Evolutionary conservation across 2,113 vertebrate genomes (phyloP), one percentile per base, ranked within the genome.

Genomic region (Tetraodon nigroviridis): DNA sequence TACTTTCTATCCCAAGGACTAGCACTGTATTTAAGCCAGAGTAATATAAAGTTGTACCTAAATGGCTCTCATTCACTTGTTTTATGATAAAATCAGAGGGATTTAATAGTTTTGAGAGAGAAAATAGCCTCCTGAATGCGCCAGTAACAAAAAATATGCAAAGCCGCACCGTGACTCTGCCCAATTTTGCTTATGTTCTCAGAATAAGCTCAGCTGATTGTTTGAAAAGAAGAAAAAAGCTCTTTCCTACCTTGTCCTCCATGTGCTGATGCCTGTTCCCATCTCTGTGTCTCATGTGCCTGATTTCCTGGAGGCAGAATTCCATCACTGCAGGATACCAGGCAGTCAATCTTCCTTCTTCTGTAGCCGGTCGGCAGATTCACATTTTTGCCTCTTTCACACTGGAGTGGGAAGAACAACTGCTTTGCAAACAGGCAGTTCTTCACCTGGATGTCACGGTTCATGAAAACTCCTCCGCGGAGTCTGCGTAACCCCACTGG

Each of bases 361-460:
- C 17, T 52, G 45, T 67, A 55, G 76, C 60, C 58, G 58, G 32
- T 68, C 64, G 51, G 61, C 64, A n/a, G 55, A 69, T 70, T 66
- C 51, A 51, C 52, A 66, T 69, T 57, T 69, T 27, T 69, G 66
- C 67, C 50, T 73, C 59, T 27, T n/a, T 55, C 58, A 66, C 67
- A 40, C 67, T 57, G 68, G 70, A 83, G 82, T 81, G 53, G 82
- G 81, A 82, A 79, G 83, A 80, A 74, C 76, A 76, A 67, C 64
- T 68, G 68, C 75, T 85, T 81, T 85, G 73, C 78, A 82, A 85
- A 87, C 76, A 74, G 76, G 67, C 73, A 75, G 63, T 81, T 83
- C 68, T 73, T 88, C 84, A 79, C 80, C 82, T 80, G 76, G 69
- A 78, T 79, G 85, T 83, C 82, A 84, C 56, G 73, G 82, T 84